Evolutionary conservation across 1,140 invertebrate species (phyloP), one percentile per base, ranked within the genome.

Genomic region (Bombus confusus): DNA sequence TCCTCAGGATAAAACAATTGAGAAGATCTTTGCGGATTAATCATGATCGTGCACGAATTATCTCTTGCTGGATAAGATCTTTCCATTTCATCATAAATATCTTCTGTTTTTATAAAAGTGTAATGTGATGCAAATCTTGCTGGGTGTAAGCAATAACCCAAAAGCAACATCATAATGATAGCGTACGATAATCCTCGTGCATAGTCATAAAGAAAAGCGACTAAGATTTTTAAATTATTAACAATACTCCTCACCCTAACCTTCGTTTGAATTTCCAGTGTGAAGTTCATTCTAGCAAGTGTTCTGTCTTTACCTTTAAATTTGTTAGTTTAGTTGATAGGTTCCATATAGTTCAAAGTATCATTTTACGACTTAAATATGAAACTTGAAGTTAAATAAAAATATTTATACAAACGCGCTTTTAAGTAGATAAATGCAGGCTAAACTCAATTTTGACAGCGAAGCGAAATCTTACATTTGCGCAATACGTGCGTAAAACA

Each of bases 61-160:
- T 92, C 92, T 37, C 87, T 86, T 0, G 91, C 84, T 1, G 92
- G 86, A 64, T 94, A 95, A 22, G 94, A 93, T 59, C 85, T 93
- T 80, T 95, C 95, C 37, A 96, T 84, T 77, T 95, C 93, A 41
- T 91, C 85, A 18, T 86, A 86, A 31, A 96, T 96, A 28, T 95
- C 92, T 69, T 95, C 91, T 0, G 89, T 78, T 69, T 94, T 91
- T 15, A 96, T 95, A 62, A 93, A 93, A 72, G 88, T 91, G 39
- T 95, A 95, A 64, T 95, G 94, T 0, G 94, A 93, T 0, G 95
- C 95, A 89, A 95, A 95, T 76, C 95, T 87, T 2, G 80, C 88
- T 12, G 95, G 95, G 86, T 94, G 89, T 0, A 95, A 81, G 25
- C 94, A 95, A 71, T 94, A 95, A 34, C 37, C 91, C 1, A 95